Base-by-base conservation (phyloP, 2,113 vertebrate species). In the Australoheros scitulus region DNA sequence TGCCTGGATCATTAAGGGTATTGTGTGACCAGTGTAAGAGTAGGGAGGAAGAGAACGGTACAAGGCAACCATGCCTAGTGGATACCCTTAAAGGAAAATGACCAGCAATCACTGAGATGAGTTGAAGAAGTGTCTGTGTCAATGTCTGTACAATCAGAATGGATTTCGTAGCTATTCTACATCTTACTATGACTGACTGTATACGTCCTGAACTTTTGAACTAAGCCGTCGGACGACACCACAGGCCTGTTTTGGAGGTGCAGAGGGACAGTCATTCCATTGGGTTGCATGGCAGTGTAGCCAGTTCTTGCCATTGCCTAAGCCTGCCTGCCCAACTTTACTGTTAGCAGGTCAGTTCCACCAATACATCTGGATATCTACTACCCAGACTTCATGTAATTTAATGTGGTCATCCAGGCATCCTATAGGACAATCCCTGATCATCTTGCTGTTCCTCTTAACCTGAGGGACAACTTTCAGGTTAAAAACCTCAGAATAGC, bases 51-150 rank as follows among this genome's bases (percentile, higher is more conserved):
- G 26, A 72, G 65, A 32, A 55, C 5, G 1, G 18, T 3, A 52
- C 0, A 72, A 13, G 0, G 6, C 50, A 52, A 0, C 65, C 26
- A 72, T 29, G 17, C 43, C 24, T 32, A 20, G 26, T n/a, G 65
- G 13, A 72, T 11, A 29, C 5, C 5, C 41, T 50, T 2, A 50
- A 29, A 70, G 65, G 17, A 70, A 52, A 52, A 70, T 32, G 65
- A 32, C 24, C 43, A 52, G 0, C 43, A 32, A 20, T 72, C 43
- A 20, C 15, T 52, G 20, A 52, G 17, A 32, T 72, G 65, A 18
- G 13, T 47, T 47, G 11, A 32, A 3, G 0, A 72, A 29, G 29
- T 29, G 20, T 72, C 3, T 0, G 1, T 11, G 26, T 70, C 22
- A 18, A 17, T 26, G 17, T 70, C 15, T 50, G 43, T 29, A 70